These are phyloP conservation scores for Erythrolamprus reginae DNA, from an alignment of 2,113 vertebrate genomes.

Conservation along the genomic window DNA sequence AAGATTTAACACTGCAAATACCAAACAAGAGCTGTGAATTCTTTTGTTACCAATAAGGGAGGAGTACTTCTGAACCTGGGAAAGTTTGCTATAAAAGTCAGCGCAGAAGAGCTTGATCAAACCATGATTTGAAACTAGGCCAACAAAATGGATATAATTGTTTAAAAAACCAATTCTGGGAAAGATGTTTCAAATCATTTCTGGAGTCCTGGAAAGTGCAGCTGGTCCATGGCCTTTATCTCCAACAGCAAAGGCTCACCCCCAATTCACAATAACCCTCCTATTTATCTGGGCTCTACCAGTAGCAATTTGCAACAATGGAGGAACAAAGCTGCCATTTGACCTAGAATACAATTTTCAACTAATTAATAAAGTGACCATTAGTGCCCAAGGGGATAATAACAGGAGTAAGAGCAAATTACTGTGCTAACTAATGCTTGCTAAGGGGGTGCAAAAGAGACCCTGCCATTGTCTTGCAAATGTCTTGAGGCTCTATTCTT, in stretches of 20 bases:
- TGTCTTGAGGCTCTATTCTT: slow-evolving; percentile 65
- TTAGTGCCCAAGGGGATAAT: slow-evolving; percentile 71
- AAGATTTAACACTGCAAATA: background rate
- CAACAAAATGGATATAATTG: slow-evolving; percentile 52
- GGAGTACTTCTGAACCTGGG: slow-evolving; percentile 40
- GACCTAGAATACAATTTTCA: slow-evolving; percentile 72
- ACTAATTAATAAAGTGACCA: slow-evolving; percentile 74
- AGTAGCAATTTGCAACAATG: slow-evolving; percentile 69
- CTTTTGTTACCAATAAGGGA: background rate
- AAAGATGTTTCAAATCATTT: slow-evolving; percentile 46
- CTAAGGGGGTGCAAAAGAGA: slow-evolving; percentile 59
- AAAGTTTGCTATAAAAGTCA: slow-evolving; percentile 41
- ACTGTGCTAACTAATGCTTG: slow-evolving; percentile 39
- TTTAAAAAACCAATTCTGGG: slow-evolving; percentile 54
- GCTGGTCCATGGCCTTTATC: slow-evolving; percentile 63
- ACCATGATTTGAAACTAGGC: slow-evolving; percentile 50
- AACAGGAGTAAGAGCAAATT: slow-evolving; percentile 73
- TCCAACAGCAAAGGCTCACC: slow-evolving; percentile 66
- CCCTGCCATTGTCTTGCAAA: slow-evolving; percentile 68
- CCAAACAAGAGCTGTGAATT: background rate
- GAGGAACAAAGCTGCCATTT: slow-evolving; percentile 65
- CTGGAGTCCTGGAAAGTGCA: slow-evolving; percentile 57
- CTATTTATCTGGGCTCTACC: slow-evolving; percentile 64
- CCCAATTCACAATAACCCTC: slow-evolving; percentile 60
- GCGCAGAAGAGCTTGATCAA: slow-evolving; percentile 33